Evolutionary conservation across 2,113 vertebrate species (phyloP), one percentile per base, ranked within the genome.

Genomic region (Orycteropus afer): DNA sequence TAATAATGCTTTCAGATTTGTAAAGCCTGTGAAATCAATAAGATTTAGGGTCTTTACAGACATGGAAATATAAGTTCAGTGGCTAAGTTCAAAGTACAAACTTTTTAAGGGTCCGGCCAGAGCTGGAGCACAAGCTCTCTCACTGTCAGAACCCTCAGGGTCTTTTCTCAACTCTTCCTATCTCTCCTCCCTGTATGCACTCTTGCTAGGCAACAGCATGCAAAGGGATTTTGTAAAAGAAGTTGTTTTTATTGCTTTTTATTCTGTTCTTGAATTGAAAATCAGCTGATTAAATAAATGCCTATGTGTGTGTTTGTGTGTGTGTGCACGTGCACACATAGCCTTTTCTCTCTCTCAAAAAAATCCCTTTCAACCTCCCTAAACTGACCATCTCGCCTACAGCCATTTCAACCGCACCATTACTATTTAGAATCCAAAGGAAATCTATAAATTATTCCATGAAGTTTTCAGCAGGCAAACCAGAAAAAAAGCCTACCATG

Each of bases 11-110:
- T 79, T 87, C 34, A 83, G 40, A 73, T 79, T 25, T 45, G 71
- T 74, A 84, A 78, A 53, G 23, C 6, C 51, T 77, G 22, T 23
- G 55, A 69, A 86, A 42, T 93, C 69, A 78, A 37, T 15, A 71
- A 23, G 13, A 71, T 34, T 78, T 32, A 14, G 18, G 55, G 34
- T 49, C 1, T 8, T 42, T 40, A 61, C 2, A 85, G 17, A 85
- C 23, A 71, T 0, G 18, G 5, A 89, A 85, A 94, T 45, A 55
- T 79, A 71, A 85, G 34, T 79, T 95, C 49, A 34, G 55, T 42
- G 57, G 61, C n/a, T 91, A 78, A 45, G 45, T 87, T 47, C 23
- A 81, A 94, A 93, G 63, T 32, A 55, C 89, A 71, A 77, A 71
- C 15, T 7, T 69, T 23, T 13, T 51, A 69, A 95, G 47, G 57